Conservation (phyloP, 1,140 invertebrate species). For the Dinoponera quadriceps region DNA sequence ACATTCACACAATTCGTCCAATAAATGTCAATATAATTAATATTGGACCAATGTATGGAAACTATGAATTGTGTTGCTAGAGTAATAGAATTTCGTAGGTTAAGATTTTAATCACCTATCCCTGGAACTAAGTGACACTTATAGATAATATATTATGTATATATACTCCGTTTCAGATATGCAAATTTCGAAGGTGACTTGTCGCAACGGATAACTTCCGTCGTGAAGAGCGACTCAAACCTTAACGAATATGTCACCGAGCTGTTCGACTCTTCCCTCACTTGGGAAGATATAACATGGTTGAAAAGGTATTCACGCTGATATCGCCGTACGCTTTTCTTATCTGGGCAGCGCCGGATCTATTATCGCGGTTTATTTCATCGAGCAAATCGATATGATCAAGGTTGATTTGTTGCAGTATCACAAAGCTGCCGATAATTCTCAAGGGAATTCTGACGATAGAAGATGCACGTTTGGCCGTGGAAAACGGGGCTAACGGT, state of each 20-base stretch:
- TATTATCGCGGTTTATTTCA: not conserved
- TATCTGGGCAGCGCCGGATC: slow-evolving; percentile 24
- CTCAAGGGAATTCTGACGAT: slow-evolving; percentile 95
- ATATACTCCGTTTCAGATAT: slow-evolving; percentile 84
- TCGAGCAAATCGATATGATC: slow-evolving; percentile 4
- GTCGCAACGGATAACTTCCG: slow-evolving; percentile 86
- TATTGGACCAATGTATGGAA: no score
- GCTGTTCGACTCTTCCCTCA: slow-evolving; percentile 92
- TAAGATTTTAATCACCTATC: not conserved
- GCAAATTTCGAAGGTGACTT: slow-evolving; percentile 90
- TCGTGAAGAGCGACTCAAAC: slow-evolving; percentile 87
- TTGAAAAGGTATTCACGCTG: slow-evolving; percentile 88
- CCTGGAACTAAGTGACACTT: slow-evolving; percentile 3
- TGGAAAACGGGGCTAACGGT: slow-evolving; percentile 90
- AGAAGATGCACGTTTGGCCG: slow-evolving; percentile 93
- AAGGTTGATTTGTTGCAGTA: slow-evolving; percentile 82
- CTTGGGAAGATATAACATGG: slow-evolving; percentile 95
- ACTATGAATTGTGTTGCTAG: no score
- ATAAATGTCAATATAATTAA: no score
- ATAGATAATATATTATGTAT: not conserved
- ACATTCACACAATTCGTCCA: no score
- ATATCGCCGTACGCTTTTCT: slow-evolving; percentile 19
- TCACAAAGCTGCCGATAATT: slow-evolving; percentile 93
- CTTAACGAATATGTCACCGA: slow-evolving; percentile 91
- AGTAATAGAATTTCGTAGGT: no score